Conservation (phyloP, 2,113 vertebrate species). For the Cryptoleucopteryx plumbea region DNA sequence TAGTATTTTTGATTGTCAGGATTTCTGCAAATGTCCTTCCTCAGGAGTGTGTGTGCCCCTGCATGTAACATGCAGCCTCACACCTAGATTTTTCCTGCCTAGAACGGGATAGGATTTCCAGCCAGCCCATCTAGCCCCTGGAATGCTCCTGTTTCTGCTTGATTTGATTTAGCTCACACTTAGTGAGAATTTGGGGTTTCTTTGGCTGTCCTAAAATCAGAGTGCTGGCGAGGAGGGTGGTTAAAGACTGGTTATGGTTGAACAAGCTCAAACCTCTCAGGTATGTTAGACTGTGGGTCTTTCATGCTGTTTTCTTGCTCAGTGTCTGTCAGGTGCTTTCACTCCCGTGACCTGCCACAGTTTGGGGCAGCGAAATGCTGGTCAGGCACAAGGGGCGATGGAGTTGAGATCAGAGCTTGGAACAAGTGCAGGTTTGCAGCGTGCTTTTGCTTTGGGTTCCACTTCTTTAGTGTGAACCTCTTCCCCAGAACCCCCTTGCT, state of each 20-base stretch:
- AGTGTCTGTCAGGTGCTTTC: not conserved
- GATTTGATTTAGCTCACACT: not conserved
- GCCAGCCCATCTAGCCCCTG: not conserved
- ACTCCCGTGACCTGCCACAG: rapidly evolving
- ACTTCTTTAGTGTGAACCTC: not conserved
- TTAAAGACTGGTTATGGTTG: not conserved
- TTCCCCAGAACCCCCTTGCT: not conserved
- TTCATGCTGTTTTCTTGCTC: rapidly evolving
- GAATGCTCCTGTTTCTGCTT: not conserved
- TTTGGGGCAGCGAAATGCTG: not conserved
- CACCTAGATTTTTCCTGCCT: not conserved
- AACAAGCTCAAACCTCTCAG: not conserved
- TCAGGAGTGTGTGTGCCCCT: rapidly evolving
- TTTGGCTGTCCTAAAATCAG: not conserved
- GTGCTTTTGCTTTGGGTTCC: not conserved
- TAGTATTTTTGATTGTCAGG: not conserved
- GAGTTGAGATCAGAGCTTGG: not conserved
- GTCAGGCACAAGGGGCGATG: not conserved
- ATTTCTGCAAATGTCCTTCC: not conserved
- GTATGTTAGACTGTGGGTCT: rapidly evolving
- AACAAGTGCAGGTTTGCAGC: not conserved
- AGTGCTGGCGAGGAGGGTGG: not conserved
- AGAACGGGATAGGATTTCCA: not conserved
- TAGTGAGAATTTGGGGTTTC: not conserved
- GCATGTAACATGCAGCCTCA: not conserved